Conservation (phyloP, 2,888 invertebrate species). For the Aphodius granarius region DNA sequence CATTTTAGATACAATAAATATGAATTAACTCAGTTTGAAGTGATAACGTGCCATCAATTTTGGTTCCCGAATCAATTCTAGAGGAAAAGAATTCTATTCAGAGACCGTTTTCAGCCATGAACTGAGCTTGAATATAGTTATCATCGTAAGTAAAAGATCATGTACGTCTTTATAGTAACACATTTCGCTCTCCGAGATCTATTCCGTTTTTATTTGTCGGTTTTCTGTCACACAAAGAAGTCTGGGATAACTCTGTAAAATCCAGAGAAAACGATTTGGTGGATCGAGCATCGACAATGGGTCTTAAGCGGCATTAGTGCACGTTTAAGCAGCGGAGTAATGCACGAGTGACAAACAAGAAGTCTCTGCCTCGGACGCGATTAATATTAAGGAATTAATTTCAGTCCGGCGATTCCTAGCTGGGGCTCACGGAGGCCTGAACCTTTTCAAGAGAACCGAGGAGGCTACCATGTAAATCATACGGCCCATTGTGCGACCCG, state of each 20-base stretch:
- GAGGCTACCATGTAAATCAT: neutral
- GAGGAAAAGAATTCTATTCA: neutral
- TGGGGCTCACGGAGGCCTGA: neutral
- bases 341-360: neutral
- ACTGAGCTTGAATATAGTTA: neutral
- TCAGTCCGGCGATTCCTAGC: neutral
- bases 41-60: too few relatives aligned
- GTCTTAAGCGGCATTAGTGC: neutral
- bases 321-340: neutral
- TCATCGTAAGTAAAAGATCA: neutral
- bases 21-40: too few relatives aligned
- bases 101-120: neutral
- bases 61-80: too few relatives aligned
- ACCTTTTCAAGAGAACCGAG: neutral
- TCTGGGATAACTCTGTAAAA: neutral
- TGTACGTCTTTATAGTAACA: neutral
- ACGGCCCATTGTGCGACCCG: neutral
- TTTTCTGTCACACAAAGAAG: neutral
- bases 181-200: neutral
- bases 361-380: neutral
- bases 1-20: too few relatives aligned
- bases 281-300: neutral
- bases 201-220: neutral
- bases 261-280: neutral
- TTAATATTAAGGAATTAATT: neutral